phyloP scores from a whole-genome alignment of 2,113 vertebrate genomes.

The Sphyrna mokarran region DNA sequence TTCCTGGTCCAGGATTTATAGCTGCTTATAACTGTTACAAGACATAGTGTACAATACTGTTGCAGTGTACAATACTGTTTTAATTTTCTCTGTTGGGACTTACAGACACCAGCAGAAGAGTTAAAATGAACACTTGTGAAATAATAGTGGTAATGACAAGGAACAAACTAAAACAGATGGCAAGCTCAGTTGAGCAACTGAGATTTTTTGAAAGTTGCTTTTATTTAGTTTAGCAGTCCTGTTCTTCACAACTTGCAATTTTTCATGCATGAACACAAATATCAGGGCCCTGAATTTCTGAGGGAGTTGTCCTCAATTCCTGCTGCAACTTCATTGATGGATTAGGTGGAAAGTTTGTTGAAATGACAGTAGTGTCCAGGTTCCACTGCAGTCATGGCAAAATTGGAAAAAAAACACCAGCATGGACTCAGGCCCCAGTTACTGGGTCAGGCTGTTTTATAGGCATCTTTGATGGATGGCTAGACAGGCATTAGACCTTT shows the following conservation, averaged over 20 bases:
- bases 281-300: background rate
- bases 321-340: background rate
- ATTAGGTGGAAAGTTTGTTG: background rate
- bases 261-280: background rate
- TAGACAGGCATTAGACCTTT: background rate
- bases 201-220: background rate
- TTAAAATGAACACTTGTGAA: background rate
- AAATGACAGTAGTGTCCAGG: background rate
- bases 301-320: background rate
- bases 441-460: background rate
- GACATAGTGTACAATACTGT: too few relatives aligned
- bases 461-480: background rate
- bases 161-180: background rate
- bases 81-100: background rate
- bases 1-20: background rate
- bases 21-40: background rate
- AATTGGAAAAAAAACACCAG: background rate
- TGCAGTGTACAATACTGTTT: background rate
- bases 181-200: background rate
- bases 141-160: background rate
- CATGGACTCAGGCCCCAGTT: background rate
- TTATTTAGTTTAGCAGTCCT: background rate
- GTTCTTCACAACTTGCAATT: background rate
- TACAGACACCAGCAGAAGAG: background rate
- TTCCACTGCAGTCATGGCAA: background rate